A percentile compares a stretch with the other conserved stretches of the same genome.
Conservation (phyloP, 1,140 invertebrate species). For the Uloborus diversus region DNA sequence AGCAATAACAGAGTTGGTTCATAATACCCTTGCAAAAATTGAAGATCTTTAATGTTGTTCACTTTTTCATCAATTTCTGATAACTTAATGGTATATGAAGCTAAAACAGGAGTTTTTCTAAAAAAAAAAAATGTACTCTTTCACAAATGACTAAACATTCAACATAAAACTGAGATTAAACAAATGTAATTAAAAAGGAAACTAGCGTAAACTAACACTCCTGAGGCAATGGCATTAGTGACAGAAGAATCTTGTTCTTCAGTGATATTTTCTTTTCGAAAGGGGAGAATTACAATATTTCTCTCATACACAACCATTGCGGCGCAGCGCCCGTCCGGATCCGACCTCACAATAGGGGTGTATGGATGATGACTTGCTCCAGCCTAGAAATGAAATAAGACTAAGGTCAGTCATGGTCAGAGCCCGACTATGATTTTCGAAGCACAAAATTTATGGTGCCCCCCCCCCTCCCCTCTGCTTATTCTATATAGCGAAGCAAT, state of each 20-base stretch:
- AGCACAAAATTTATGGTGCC: no score
- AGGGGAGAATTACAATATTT: conserved; percentile 93
- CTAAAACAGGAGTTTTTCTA: conserved; percentile 69
- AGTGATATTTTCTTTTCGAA: conserved; percentile 81
- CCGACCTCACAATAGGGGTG: conserved; percentile 89
- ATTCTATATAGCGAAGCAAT: no score
- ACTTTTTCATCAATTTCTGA: conserved; percentile 89
- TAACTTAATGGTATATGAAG: conserved; percentile 90
- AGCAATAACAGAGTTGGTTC: conserved; percentile 96
- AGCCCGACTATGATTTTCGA: no score
- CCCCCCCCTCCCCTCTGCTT: no score
- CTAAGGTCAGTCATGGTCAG: no score
- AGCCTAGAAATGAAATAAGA: conserved; percentile 77
- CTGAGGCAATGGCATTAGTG: conserved; percentile 26
- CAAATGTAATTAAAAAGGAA: no score
- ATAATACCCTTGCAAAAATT: conserved; percentile 98
- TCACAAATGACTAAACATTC: no score
- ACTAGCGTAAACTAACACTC: conserved; percentile 23
- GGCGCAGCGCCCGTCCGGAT: conserved; percentile 95
- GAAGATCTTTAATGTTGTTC: conserved; percentile 94
- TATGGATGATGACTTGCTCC: conserved; percentile 78
- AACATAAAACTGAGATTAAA: no score
- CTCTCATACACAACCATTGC: conserved; percentile 95
- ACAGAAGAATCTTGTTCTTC: conserved; percentile 74
- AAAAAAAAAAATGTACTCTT: conserved; percentile 31